A percentile compares a stretch with the other conserved stretches of the same genome.
These are phyloP conservation scores for Scaptomyza polygonia DNA, from an alignment of 2,888 invertebrate genomes.

Conservation along the genomic window DNA sequence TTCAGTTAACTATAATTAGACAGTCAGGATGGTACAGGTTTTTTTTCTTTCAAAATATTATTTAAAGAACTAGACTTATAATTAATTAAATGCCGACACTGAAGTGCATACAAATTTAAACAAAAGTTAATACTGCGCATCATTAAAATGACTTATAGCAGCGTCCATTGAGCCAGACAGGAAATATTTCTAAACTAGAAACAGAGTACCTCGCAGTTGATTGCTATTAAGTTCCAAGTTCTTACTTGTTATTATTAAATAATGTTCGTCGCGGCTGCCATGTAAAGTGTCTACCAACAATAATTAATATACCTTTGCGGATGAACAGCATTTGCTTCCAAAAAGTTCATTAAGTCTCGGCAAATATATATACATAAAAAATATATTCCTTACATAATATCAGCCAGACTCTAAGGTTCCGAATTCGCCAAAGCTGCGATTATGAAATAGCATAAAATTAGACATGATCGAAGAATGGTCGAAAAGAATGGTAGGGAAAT, in stretches of 20 bases:
- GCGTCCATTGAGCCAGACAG: background rate
- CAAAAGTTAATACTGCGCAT: slow-evolving; percentile 55
- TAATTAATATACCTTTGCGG: slow-evolving; percentile 65
- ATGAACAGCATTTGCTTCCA: slow-evolving; percentile 38
- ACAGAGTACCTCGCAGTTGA: slow-evolving; percentile 11
- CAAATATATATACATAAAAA: slow-evolving; percentile 36
- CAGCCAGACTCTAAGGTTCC: slow-evolving; percentile 25
- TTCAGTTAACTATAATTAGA: slow-evolving; percentile 31
- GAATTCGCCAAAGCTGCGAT: slow-evolving; percentile 48
- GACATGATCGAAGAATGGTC: slow-evolving; percentile 50
- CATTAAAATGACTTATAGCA: slow-evolving; percentile 30
- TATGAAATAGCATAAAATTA: slow-evolving; percentile 55
- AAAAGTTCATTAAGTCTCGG: slow-evolving; percentile 72
- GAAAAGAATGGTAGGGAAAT: slow-evolving; percentile 39
- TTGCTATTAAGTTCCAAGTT: background rate
- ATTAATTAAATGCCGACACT: slow-evolving; percentile 52
- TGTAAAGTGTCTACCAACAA: slow-evolving; percentile 67
- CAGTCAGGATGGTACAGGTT: slow-evolving; percentile 40
- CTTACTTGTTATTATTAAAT: slow-evolving; percentile 24
- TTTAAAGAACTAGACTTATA: slow-evolving; percentile 25
- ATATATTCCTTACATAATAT: slow-evolving; percentile 43
- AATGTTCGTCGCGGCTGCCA: slow-evolving; percentile 28
- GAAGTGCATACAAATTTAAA: slow-evolving; percentile 54
- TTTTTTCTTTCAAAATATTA: slow-evolving; percentile 11
- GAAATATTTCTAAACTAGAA: background rate